A percentile compares a stretch with the other conserved stretches of the same genome.
These are phyloP conservation scores for Samia ricini DNA, from an alignment of 1,140 invertebrate genomes.

Conservation along the genomic window DNA sequence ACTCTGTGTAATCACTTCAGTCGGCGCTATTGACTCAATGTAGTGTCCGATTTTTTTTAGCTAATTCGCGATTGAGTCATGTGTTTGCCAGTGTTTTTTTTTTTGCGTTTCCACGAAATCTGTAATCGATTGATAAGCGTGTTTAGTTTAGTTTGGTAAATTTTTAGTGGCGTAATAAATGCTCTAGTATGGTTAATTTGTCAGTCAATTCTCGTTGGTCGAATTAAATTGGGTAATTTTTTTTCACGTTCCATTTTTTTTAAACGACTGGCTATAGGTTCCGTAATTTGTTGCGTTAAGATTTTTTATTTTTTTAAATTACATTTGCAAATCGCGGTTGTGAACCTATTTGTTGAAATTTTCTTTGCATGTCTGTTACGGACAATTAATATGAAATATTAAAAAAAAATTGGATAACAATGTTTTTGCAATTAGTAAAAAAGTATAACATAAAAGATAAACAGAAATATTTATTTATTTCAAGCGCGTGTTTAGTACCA, in stretches of 20 bases:
- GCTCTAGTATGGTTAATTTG: constrained; percentile 18
- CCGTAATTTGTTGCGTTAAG: background rate
- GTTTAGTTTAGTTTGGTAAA: constrained; percentile 35
- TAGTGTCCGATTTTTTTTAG: constrained; percentile 70
- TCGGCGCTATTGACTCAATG: constrained; percentile 65
- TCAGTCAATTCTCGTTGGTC: constrained; percentile 1
- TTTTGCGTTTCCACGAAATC: constrained; percentile 59
- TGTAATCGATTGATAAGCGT: constrained; percentile 61
- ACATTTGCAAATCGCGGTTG: background rate
- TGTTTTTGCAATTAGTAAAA: background rate
- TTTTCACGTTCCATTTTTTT: constrained; percentile 1
- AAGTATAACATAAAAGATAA: background rate
- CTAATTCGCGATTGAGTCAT: constrained; percentile 73
- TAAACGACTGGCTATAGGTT: background rate
- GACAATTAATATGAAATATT: background rate
- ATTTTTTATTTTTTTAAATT: background rate
- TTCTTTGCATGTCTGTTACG: background rate
- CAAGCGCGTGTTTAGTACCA: background rate
- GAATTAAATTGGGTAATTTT: constrained; percentile 24
- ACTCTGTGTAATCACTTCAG: constrained; percentile 62
- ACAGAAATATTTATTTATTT: background rate
- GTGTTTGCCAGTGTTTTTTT: constrained; percentile 48
- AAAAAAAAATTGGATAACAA: background rate
- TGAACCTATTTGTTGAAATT: background rate
- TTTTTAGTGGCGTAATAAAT: constrained; percentile 49